Evolutionary conservation across 2,797 vertebrate species (phyloP).

Genomic region (Lagorchestes hirsutus): DNA sequence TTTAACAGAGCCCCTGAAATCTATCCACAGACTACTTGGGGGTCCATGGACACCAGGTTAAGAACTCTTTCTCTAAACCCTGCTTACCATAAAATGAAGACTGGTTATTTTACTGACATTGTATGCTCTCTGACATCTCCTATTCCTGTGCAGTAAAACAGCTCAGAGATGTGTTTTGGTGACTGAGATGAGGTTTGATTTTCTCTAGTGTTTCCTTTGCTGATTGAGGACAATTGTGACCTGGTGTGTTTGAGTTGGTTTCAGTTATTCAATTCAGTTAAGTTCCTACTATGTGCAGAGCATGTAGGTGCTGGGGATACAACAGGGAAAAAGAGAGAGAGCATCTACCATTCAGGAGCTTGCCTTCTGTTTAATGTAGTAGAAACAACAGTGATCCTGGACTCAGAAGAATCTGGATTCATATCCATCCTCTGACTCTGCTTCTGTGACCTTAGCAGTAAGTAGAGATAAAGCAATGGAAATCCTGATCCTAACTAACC

Average conservation of each 20-base stretch:
- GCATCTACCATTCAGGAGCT: background rate
- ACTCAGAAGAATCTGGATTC: background rate
- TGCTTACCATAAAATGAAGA: conserved; percentile 66
- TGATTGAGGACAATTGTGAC: conserved; percentile 26
- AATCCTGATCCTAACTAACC: background rate
- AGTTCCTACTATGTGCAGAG: background rate
- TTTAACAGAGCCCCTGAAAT: background rate
- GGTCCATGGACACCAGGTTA: background rate
- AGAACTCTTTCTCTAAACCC: conserved; percentile 40
- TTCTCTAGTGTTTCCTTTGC: background rate
- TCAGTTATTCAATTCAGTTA: conserved; percentile 45
- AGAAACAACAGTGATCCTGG: background rate
- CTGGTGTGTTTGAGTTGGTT: background rate
- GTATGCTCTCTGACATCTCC: conserved; percentile 46
- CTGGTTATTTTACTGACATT: conserved; percentile 73
- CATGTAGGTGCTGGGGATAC: background rate
- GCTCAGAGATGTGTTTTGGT: background rate
- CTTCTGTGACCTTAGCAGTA: background rate
- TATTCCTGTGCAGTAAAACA: conserved; percentile 20
- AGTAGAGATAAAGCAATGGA: background rate
- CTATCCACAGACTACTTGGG: background rate
- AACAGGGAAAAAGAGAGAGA: background rate
- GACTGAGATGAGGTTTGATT: conserved; percentile 33
- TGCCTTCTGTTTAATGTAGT: background rate
- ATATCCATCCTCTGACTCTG: background rate